Evolutionary conservation across 2,113 vertebrate genomes (phyloP), one percentile per base, ranked within the genome.

Genomic region (Hippocampus guttulatus): DNA sequence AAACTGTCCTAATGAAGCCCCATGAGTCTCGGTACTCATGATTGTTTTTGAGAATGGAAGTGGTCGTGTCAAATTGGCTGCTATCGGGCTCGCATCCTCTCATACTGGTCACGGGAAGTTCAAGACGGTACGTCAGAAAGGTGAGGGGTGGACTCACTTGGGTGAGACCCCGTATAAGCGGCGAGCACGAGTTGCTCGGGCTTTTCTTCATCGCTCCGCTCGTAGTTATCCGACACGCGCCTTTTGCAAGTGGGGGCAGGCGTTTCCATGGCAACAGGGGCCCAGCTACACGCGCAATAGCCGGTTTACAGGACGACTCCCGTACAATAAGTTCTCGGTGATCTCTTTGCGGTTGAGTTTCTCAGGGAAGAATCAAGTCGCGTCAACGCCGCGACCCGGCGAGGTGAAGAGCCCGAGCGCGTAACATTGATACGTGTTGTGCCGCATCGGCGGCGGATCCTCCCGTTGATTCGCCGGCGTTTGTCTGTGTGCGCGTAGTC

Each of bases 401-500:
- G 21, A 14, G 65, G 43, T 54, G 5, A 8, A 72, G 60, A 74
- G 64, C 18, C 43, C 41, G 8, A 12, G 66, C 70, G 69, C 15
- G 25, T 30, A 30, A 64, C 71, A 60, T 57, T 68, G 70, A 51
- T 12, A 77, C 25, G 47, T 30, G 18, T 73, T 80, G 60, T 73
- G 75, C 75, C 27, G 9, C 60, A 74, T 70, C 78, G 30, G 61
- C 65, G 76, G 81, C 85, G 85, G 84, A 85, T 81, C 81, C 79
- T 88, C 76, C 64, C 75, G 84, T 83, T 78, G 86, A 88, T 85
- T 89, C 69, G 73, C 52, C 3, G 11, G 67, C 67, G 80, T 78
- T 68, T 62, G 62, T 68, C 70, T 41, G 0, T 27, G 63, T 62
- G 40, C 23, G 64, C 60, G 10, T 54, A 55, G 30, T 63, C 7